Evolutionary conservation across 1,140 invertebrate species (phyloP), one percentile per base, ranked within the genome.

Genomic region (Listronotus bonariensis): DNA sequence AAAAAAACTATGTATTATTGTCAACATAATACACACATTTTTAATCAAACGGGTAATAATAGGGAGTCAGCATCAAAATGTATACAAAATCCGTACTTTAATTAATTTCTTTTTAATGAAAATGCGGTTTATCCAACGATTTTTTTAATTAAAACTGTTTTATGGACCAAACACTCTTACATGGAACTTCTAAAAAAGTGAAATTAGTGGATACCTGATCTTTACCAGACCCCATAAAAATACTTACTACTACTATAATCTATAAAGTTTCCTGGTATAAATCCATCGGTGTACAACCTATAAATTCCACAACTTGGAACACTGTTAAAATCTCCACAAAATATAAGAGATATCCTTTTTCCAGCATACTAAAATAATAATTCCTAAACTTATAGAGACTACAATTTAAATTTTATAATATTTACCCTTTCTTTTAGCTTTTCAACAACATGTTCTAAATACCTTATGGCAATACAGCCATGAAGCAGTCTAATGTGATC

Each of bases 241-340:
- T 51, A 84, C 88, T 85, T 84, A 93, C 91, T 89, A 63, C 89
- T 92, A 67, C 76, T 83, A 89, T 90, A 95, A 74, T 94, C 92
- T 6, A 81, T 76, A 55, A 85, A 85, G 71, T 86, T 78, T 53
- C 82, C 80, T 43, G 84, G 81, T n/a, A 92, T 82, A 31, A 75
- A 70, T 59, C 88, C 88, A 60, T 84, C 82, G 0, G 89, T 93
- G 73, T 89, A 88, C 38, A 95, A 78, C 74, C 89, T 82, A 79
- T 89, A 93, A 69, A 94, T 87, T 0, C 89, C 92, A 80, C 86
- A 91, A 58, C 89, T 86, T 14, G 93, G 93, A 10, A 86, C 85
- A 78, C 91, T 94, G 70, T 96, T 96, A 65, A 95, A 94, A 77
- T 96, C 93, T 0, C 93, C 93, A 80, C 89, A 91, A 45, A 93